These are phyloP conservation scores for Pristionchus exspectatus DNA, from an alignment of 2,888 invertebrate species.

Conservation along the genomic window DNA sequence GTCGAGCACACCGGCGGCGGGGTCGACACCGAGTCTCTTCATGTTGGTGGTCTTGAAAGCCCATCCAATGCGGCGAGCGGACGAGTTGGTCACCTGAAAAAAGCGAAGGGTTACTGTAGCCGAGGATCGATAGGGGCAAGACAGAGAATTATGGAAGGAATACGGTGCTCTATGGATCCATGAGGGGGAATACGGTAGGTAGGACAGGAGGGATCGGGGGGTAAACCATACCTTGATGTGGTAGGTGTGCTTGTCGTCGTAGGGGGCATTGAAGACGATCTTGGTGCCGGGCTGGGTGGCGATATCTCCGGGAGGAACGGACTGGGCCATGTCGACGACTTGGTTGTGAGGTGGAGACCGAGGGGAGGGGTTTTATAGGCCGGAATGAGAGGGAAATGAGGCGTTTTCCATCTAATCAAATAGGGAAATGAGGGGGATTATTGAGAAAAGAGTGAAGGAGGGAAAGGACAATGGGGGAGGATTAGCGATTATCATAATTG, in stretches of 20 bases:
- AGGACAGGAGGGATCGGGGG: neutral
- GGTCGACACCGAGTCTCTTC: no score
- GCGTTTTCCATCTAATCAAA: neutral
- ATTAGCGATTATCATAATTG: neutral
- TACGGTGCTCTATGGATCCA: no score
- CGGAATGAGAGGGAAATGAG: neutral
- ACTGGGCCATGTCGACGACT: conserved; percentile 37
- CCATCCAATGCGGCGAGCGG: no score
- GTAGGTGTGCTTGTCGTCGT: conserved; percentile 39
- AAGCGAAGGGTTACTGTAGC: no score
- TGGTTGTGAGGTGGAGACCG: neutral
- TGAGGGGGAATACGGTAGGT: neutral
- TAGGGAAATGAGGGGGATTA: neutral
- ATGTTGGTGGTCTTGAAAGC: no score
- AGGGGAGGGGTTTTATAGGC: neutral
- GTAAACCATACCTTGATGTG: conserved; percentile 25
- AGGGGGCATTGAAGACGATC: conserved; percentile 40
- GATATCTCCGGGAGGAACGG: conserved; percentile 37
- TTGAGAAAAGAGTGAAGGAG: no score
- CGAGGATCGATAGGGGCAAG: neutral
- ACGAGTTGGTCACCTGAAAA: no score
- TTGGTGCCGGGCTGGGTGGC: conserved; percentile 43
- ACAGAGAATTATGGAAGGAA: no score
- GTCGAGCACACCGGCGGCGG: no score
- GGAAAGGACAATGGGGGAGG: no score